phyloP scores from a whole-genome alignment of 2,113 vertebrate genomes.

The Elgaria multicarinata region DNA sequence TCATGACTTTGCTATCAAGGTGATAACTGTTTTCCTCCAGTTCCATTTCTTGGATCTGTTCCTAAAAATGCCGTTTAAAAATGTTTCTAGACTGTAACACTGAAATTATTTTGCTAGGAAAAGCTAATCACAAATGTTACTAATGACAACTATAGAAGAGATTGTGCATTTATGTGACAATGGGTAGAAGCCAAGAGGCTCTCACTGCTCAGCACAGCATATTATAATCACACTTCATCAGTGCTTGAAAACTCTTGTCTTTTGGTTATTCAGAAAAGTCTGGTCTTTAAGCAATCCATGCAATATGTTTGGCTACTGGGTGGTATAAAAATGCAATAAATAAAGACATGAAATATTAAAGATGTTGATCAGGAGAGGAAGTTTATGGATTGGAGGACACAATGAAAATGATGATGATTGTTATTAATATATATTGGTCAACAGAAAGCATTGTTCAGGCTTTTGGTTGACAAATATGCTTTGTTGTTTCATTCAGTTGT shows the following conservation, averaged over 20 bases:
- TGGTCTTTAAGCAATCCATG: neutral
- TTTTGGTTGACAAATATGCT: neutral
- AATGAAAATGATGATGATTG: no score
- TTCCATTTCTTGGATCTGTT: slow-evolving; percentile 5
- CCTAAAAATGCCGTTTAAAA: neutral
- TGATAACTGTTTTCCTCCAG: neutral
- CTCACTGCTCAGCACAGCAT: no score
- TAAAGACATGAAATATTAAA: neutral
- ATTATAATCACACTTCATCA: no score
- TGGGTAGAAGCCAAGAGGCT: neutral
- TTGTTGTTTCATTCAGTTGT: neutral
- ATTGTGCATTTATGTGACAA: neutral
- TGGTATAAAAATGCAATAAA: no score
- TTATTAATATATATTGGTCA: no score
- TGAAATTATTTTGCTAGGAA: neutral
- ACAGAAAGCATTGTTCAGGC: neutral
- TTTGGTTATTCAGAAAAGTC: no score
- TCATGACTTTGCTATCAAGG: neutral
- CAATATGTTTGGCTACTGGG: no score
- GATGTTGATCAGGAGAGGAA: neutral
- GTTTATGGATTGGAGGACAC: no score
- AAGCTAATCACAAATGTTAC: slow-evolving; percentile 12
- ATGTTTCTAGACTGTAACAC: neutral
- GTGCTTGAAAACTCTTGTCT: neutral
- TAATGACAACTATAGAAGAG: neutral